Evolutionary conservation across 2,113 vertebrate species (phyloP).

Genomic region (Scopus umbretta): DNA sequence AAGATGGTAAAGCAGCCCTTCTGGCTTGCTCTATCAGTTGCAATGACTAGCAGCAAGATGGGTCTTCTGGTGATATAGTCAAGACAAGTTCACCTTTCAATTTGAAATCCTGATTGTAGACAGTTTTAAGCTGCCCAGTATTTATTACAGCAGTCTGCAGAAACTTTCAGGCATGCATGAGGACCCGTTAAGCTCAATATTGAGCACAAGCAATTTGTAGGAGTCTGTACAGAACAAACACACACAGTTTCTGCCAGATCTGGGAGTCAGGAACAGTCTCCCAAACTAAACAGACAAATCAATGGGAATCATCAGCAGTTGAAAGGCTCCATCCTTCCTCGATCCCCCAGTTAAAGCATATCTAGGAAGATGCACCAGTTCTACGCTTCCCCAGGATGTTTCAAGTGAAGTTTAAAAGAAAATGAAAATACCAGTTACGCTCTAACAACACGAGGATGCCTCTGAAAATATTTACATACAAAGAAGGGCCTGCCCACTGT

Average conservation of each 20-base stretch:
- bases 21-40: background rate
- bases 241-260: background rate
- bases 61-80: background rate
- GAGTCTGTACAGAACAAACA: background rate
- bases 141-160: background rate
- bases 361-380: background rate
- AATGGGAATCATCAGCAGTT: background rate
- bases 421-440: background rate
- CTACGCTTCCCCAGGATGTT: background rate
- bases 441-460: background rate
- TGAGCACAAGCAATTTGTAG: background rate
- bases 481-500: background rate
- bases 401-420: background rate
- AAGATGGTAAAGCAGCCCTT: background rate
- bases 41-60: background rate
- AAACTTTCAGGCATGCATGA: background rate
- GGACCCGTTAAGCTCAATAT: background rate
- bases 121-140: background rate
- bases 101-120: background rate
- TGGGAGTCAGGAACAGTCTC: background rate
- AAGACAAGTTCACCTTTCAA: background rate
- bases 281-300: background rate
- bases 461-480: constrained; percentile 8
- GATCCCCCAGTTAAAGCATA: background rate
- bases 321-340: background rate